Evolutionary conservation across 2,888 invertebrate genomes (phyloP).

Genomic region (Synanthedon andrenaeformis): DNA sequence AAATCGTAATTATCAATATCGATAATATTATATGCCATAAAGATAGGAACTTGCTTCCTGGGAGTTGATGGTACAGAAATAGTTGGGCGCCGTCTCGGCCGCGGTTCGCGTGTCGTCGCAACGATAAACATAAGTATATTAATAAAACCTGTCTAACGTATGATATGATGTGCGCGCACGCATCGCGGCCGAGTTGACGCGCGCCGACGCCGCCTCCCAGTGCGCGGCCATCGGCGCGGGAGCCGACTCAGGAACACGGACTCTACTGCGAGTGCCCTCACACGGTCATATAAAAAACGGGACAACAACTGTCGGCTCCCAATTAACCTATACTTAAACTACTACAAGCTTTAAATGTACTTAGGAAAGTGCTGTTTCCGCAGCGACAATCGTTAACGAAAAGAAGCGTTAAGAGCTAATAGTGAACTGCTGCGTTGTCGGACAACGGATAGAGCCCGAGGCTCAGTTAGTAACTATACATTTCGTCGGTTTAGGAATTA

Average conservation of each 20-base stretch:
- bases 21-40: conserved; percentile 73
- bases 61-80: conserved; percentile 64
- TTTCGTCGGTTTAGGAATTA: conserved; percentile 61
- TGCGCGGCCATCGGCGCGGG: conserved; percentile 56
- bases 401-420: conserved; percentile 70
- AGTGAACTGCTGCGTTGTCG: conserved; percentile 71
- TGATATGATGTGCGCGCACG: conserved; percentile 63
- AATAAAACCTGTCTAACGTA: conserved; percentile 70
- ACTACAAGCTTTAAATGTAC: conserved; percentile 69
- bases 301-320: conserved; percentile 42
- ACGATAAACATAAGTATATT: conserved; percentile 59
- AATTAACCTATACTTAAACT: conserved; percentile 61
- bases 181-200: conserved; percentile 43
- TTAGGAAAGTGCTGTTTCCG: conserved; percentile 59
- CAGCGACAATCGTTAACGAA: conserved; percentile 62
- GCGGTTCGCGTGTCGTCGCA: conserved; percentile 49
- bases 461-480: conserved; percentile 70
- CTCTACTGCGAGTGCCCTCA: conserved; percentile 8
- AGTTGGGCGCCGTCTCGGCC: conserved; percentile 53
- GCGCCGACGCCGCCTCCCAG: conserved; percentile 65
- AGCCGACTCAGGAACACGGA: conserved; percentile 28
- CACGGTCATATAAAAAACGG: conserved; percentile 25
- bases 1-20: conserved; percentile 73
- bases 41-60: conserved; percentile 73
- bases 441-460: conserved; percentile 67